phyloP scores from a whole-genome alignment of 2,797 vertebrate species.

The Euphonia xanthogaster region DNA sequence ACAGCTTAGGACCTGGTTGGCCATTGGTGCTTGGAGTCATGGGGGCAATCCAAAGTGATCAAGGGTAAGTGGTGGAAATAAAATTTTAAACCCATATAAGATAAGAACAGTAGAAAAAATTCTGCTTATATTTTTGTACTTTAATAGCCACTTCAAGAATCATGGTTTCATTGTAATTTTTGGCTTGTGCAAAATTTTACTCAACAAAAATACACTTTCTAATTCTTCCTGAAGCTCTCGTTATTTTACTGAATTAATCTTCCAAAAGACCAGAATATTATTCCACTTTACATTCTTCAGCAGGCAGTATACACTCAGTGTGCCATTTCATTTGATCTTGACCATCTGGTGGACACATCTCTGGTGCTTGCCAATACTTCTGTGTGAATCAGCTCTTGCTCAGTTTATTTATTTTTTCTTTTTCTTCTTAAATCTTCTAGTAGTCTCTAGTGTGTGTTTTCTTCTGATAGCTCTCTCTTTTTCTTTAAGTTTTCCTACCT shows the following conservation, averaged over 20 bases:
- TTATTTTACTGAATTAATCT: not conserved
- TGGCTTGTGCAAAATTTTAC: not conserved
- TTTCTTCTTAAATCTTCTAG: not conserved
- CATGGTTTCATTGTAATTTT: not conserved
- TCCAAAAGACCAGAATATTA: not conserved
- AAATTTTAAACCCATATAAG: not conserved
- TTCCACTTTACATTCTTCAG: not conserved
- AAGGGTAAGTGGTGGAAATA: slow-evolving; percentile 85
- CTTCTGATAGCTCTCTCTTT: not conserved
- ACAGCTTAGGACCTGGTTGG: slow-evolving; percentile 96
- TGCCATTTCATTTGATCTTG: not conserved
- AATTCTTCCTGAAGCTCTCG: not conserved
- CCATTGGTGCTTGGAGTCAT: slow-evolving; percentile 96
- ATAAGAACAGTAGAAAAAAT: not conserved
- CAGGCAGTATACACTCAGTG: not conserved
- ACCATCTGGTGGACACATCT: not conserved
- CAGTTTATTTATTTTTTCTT: not conserved
- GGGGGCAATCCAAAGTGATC: slow-evolving; percentile 97
- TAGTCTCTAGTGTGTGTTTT: not conserved
- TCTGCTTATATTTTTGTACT: not conserved
- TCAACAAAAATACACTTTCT: not conserved
- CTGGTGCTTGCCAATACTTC: not conserved
- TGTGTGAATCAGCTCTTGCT: not conserved
- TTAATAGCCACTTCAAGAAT: not conserved
- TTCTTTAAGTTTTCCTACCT: not conserved